Percentiles rank a stretch among this genome's conserved stretches.
These are phyloP conservation scores for Arctopsyche grandis DNA, from an alignment of 1,140 invertebrate genomes.

Conservation along the genomic window DNA sequence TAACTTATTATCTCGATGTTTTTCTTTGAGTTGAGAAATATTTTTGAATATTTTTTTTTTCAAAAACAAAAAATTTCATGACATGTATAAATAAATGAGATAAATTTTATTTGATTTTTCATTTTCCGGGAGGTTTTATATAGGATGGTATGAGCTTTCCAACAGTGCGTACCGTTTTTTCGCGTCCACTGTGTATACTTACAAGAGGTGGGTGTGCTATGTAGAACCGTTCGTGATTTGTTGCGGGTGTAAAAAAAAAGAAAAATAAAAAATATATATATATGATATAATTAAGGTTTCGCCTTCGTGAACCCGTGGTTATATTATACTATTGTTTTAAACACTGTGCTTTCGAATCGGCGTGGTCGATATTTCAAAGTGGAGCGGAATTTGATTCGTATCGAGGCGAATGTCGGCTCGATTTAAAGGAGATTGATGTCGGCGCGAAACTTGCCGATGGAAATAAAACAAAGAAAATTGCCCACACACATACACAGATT, in stretches of 20 bases:
- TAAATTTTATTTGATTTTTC: too few species aligned
- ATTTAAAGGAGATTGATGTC: conserved; percentile 28
- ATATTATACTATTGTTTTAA: conserved; percentile 8
- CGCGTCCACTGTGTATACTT: too few species aligned
- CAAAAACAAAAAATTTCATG: too few species aligned
- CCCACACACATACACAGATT: neutral
- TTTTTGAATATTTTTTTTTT: too few species aligned
- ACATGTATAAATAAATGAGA: too few species aligned
- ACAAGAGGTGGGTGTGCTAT: too few species aligned
- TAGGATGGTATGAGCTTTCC: too few species aligned
- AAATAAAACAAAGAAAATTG: neutral
- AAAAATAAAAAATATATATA: conserved; percentile 1
- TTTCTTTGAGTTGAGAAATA: too few species aligned
- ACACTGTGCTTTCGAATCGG: neutral
- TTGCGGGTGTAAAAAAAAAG: neutral
- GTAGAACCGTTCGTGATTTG: too few species aligned
- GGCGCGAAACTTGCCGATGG: neutral
- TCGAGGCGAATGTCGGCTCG: neutral
- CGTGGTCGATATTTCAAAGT: neutral
- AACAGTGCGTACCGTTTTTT: too few species aligned
- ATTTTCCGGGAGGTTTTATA: too few species aligned
- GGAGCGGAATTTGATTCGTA: conserved; percentile 19
- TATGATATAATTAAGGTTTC: conserved; percentile 2
- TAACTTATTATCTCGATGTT: too few species aligned
- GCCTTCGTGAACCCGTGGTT: neutral